A percentile compares a stretch with the other conserved stretches of the same genome.
Evolutionary conservation across 2,797 vertebrate genomes (phyloP).

Genomic region (Molossus alvarezi): DNA sequence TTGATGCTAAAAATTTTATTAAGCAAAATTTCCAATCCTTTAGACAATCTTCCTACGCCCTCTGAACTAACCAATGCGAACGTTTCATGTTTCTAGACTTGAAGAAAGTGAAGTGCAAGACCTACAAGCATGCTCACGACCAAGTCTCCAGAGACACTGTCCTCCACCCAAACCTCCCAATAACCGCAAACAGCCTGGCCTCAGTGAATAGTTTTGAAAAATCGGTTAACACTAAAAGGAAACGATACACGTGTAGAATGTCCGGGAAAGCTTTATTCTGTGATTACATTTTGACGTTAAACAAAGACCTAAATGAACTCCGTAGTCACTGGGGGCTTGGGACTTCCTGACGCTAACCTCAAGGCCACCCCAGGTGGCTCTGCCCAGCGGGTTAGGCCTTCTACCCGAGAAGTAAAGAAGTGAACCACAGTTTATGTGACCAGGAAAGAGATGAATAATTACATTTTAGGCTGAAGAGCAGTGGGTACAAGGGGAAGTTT

Average conservation of each 20-base stretch:
- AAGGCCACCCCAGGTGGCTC: constrained; percentile 83
- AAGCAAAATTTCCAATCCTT: constrained; percentile 51
- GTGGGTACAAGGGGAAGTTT: constrained; percentile 63
- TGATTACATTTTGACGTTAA: constrained; percentile 67
- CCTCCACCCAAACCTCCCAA: constrained; percentile 12
- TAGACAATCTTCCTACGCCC: not conserved
- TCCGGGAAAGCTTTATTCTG: constrained; percentile 20
- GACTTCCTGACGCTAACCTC: constrained; percentile 86
- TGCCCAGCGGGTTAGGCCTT: constrained; percentile 79
- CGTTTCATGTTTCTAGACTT: constrained; percentile 19
- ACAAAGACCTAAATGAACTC: constrained; percentile 83
- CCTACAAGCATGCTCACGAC: not conserved
- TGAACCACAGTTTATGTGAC: constrained; percentile 87
- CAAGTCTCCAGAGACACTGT: not conserved
- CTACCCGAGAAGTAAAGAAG: constrained; percentile 75
- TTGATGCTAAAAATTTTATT: constrained; percentile 43
- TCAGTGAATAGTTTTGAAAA: constrained; percentile 8
- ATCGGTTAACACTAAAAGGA: constrained; percentile 65
- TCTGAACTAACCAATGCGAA: not conserved
- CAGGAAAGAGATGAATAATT: constrained; percentile 84
- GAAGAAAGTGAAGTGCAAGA: constrained; percentile 47
- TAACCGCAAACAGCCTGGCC: not conserved
- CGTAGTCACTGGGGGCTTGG: constrained; percentile 75
- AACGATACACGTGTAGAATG: not conserved
- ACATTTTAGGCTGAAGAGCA: constrained; percentile 89